Percentiles rank a stretch among this genome's conserved stretches.
Evolutionary conservation across 2,113 vertebrate genomes (phyloP).

Genomic region (Tinamus guttatus): DNA sequence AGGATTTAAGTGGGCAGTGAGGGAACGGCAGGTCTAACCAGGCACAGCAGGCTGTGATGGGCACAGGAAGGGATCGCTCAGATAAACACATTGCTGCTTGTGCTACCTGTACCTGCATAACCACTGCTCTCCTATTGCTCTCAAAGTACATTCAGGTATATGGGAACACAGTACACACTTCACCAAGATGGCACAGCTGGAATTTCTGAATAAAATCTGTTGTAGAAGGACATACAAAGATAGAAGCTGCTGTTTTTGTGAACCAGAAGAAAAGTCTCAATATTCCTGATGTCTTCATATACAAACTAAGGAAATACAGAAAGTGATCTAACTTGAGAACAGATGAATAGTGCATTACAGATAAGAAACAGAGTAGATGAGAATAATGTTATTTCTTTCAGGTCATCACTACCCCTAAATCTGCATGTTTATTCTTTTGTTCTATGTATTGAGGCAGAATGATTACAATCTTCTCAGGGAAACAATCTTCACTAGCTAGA

Average conservation of each 20-base stretch:
- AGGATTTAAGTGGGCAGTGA: not conserved
- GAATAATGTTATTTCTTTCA: conserved; percentile 1
- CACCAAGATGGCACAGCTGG: not conserved
- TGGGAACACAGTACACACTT: not conserved
- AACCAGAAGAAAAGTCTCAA: not conserved
- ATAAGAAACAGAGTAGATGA: not conserved
- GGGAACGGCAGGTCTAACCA: not conserved
- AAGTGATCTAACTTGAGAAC: not conserved
- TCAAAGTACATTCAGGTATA: not conserved
- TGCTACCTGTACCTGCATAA: not conserved
- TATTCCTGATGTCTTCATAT: conserved; percentile 25
- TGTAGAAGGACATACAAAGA: not conserved
- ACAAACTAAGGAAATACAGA: not conserved
- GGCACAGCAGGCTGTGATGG: not conserved
- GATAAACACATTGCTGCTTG: not conserved
- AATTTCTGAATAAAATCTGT: not conserved
- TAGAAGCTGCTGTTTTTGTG: not conserved
- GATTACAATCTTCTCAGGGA: conserved; percentile 5
- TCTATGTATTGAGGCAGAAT: not conserved
- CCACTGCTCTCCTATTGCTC: not conserved
- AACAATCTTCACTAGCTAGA: not conserved
- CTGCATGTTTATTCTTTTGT: conserved; percentile 31
- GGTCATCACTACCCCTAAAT: not conserved
- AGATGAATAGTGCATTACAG: not conserved
- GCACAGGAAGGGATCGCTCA: not conserved